These are phyloP conservation scores for Calliphora vicina DNA, from an alignment of 1,140 invertebrate genomes.

Conservation along the genomic window DNA sequence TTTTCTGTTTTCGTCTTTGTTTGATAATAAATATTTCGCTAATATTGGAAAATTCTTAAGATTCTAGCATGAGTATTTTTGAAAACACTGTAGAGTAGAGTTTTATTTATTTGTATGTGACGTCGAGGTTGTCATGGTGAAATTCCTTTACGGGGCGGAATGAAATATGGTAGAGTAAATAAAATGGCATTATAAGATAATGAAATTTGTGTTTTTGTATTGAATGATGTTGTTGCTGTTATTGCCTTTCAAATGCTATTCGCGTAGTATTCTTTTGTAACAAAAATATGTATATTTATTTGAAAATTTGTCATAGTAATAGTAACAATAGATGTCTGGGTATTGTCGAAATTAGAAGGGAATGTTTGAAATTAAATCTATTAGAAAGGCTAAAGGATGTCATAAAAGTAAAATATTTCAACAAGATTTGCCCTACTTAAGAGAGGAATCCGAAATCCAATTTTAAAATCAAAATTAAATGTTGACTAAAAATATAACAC, in stretches of 20 bases:
- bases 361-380: not conserved
- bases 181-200: not conserved
- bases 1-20: not conserved
- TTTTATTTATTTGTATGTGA: not conserved
- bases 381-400: not conserved
- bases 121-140: not conserved
- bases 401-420: not conserved
- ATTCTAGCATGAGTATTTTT: not conserved
- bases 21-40: constrained; percentile 1
- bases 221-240: not conserved
- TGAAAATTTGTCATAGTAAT: not conserved
- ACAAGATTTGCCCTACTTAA: too few species aligned
- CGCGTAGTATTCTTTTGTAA: not conserved
- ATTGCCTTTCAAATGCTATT: not conserved
- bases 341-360: not conserved
- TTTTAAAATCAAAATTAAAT: too few species aligned
- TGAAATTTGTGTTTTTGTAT: not conserved
- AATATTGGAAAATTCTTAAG: constrained; percentile 14
- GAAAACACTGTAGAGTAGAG: not conserved
- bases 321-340: not conserved
- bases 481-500: too few species aligned
- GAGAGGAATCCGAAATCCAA: too few species aligned
- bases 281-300: not conserved
- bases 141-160: not conserved
- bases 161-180: not conserved